Percentiles rank a stretch among this genome's conserved stretches.
These are phyloP conservation scores for Notiomystis cincta DNA, from an alignment of 2,113 vertebrate species.

Conservation along the genomic window DNA sequence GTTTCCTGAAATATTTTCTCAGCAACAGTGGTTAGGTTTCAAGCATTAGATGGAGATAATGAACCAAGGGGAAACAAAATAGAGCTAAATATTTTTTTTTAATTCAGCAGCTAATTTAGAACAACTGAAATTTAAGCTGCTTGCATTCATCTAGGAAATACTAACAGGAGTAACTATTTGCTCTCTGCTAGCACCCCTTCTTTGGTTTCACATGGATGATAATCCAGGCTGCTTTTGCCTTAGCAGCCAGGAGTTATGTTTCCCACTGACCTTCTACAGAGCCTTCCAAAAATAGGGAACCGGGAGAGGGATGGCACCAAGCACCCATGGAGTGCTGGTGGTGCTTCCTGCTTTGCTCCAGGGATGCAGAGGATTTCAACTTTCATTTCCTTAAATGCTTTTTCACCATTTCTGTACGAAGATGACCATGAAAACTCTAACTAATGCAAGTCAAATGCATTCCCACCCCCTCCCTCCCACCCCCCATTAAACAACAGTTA, in stretches of 20 bases:
- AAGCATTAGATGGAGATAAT: neutral
- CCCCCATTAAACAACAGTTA: neutral
- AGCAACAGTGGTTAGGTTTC: neutral
- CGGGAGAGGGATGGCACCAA: neutral
- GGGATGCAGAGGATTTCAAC: neutral
- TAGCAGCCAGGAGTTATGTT: conserved; percentile 15
- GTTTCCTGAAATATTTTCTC: neutral
- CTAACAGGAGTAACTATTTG: conserved; percentile 44
- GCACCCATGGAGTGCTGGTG: rapidly evolving
- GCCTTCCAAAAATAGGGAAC: conserved; percentile 50
- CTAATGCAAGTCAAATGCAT: neutral
- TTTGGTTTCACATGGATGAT: conserved; percentile 51
- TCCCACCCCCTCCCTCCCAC: neutral
- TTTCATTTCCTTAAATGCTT: neutral
- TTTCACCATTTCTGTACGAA: neutral
- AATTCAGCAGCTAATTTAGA: conserved; percentile 42
- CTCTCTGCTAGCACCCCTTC: neutral
- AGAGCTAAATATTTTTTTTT: neutral
- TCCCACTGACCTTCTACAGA: conserved; percentile 51
- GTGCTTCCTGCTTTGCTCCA: neutral
- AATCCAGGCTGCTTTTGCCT: conserved; percentile 50
- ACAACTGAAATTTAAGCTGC: conserved; percentile 34
- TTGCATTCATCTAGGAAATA: conserved; percentile 34
- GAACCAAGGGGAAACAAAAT: neutral
- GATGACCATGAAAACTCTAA: neutral